Conservation (phyloP, 2,888 invertebrate species). For the Scaptomyza parva region DNA sequence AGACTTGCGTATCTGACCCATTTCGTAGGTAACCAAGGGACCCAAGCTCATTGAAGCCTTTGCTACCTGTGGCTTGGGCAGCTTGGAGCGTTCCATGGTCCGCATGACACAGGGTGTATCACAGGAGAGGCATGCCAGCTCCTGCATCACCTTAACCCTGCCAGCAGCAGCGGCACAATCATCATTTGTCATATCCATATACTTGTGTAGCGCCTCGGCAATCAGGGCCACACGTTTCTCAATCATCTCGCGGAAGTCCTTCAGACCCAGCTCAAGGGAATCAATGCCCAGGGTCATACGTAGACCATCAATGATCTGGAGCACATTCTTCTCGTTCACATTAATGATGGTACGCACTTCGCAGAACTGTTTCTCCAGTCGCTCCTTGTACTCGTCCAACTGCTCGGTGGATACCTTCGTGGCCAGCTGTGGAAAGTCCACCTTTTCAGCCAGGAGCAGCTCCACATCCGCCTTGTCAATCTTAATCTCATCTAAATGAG, state of each 20-base stretch:
- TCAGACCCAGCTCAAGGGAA: constrained; percentile 88
- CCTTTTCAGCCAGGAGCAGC: constrained; percentile 90
- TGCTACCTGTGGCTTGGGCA: constrained; percentile 86
- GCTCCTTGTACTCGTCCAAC: constrained; percentile 87
- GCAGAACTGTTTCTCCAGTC: constrained; percentile 76
- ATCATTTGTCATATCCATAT: constrained; percentile 81
- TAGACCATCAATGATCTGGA: constrained; percentile 87
- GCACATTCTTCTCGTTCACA: constrained; percentile 74
- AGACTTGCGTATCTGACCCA: constrained; percentile 86
- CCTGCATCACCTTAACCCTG: constrained; percentile 88
- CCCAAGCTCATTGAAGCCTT: constrained; percentile 88
- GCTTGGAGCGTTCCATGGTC: constrained; percentile 86
- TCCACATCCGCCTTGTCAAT: constrained; percentile 90
- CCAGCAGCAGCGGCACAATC: constrained; percentile 90
- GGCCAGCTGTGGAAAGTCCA: constrained; percentile 89
- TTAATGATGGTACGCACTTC: constrained; percentile 72
- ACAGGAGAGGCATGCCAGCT: constrained; percentile 91
- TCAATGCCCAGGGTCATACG: constrained; percentile 88
- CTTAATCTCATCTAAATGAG: constrained; percentile 87
- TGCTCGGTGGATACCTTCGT: constrained; percentile 90
- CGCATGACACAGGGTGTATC: constrained; percentile 91
- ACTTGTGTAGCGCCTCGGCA: constrained; percentile 72
- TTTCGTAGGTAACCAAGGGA: constrained; percentile 90
- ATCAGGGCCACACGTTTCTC: constrained; percentile 84
- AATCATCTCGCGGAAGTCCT: constrained; percentile 89